phyloP scores from a whole-genome alignment of 2,797 vertebrate species.

The Premnoplex brunnescens region DNA sequence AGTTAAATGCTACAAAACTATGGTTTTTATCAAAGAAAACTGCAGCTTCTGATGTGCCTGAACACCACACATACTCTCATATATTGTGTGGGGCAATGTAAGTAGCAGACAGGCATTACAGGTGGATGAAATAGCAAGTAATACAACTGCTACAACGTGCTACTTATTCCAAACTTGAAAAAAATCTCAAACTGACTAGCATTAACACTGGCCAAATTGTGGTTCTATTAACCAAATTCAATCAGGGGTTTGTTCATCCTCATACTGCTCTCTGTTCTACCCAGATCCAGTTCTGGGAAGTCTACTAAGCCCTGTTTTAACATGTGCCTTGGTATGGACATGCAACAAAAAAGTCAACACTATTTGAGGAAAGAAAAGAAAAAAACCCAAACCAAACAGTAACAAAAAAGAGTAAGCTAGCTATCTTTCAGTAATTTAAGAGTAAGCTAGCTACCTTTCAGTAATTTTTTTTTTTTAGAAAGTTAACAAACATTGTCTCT shows the following conservation, averaged over 20 bases:
- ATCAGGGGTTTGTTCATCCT: neutral
- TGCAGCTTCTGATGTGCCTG: neutral
- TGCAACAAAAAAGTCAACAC: neutral
- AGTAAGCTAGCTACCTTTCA: neutral
- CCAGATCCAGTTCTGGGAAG: neutral
- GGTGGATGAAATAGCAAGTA: neutral
- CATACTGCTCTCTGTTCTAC: neutral
- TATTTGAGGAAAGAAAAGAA: neutral
- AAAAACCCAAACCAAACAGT: neutral
- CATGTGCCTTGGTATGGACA: neutral
- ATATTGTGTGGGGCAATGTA: neutral
- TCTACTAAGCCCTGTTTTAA: neutral
- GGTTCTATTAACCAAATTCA: neutral
- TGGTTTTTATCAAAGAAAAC: neutral
- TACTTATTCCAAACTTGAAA: neutral
- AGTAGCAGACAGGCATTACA: accelerated
- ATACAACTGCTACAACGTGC: neutral
- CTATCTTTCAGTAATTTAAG: neutral
- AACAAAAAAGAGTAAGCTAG: neutral
- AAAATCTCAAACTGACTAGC: neutral
- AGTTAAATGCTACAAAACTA: neutral
- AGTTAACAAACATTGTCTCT: neutral
- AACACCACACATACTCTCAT: neutral
- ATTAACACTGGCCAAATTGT: neutral
- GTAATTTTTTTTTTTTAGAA: neutral